Evolutionary conservation across 2,113 vertebrate species (phyloP).

Genomic region (Pao palembangensis): DNA sequence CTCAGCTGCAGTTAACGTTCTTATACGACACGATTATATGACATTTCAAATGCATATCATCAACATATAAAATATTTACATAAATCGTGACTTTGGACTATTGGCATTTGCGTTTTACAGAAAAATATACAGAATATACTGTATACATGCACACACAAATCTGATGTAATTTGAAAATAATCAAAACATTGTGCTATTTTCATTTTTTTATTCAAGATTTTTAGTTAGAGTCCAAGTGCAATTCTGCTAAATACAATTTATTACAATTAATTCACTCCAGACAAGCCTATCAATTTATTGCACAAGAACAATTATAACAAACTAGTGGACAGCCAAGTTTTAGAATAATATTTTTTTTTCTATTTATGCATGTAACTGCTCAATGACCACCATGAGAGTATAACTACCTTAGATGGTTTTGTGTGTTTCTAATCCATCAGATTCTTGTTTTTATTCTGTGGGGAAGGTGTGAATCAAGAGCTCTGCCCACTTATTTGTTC

Average conservation of each 20-base stretch:
- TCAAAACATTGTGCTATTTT: neutral
- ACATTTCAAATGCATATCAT: too few relatives aligned
- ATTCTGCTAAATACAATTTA: neutral
- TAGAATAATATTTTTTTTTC: slow-evolving; percentile 2
- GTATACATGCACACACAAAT: neutral
- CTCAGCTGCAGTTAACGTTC: too few relatives aligned
- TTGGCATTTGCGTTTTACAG: neutral
- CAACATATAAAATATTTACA: neutral
- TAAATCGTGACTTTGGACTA: neutral
- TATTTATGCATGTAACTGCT: neutral
- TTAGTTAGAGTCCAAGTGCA: neutral
- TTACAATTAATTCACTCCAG: neutral
- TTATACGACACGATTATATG: too few relatives aligned
- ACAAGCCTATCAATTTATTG: neutral
- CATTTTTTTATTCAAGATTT: neutral
- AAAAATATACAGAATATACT: too few relatives aligned
- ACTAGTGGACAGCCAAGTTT: slow-evolving; percentile 7
- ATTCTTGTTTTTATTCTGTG: too few relatives aligned
- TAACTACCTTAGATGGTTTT: too few relatives aligned
- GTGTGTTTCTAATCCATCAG: too few relatives aligned
- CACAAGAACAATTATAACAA: slow-evolving; percentile 7
- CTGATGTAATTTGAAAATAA: too few relatives aligned
- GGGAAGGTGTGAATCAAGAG: neutral
- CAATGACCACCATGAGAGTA: neutral
- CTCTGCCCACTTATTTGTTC: slow-evolving; percentile 31